phyloP scores from a whole-genome alignment of 2,113 vertebrate genomes.

The Psophia crepitans region DNA sequence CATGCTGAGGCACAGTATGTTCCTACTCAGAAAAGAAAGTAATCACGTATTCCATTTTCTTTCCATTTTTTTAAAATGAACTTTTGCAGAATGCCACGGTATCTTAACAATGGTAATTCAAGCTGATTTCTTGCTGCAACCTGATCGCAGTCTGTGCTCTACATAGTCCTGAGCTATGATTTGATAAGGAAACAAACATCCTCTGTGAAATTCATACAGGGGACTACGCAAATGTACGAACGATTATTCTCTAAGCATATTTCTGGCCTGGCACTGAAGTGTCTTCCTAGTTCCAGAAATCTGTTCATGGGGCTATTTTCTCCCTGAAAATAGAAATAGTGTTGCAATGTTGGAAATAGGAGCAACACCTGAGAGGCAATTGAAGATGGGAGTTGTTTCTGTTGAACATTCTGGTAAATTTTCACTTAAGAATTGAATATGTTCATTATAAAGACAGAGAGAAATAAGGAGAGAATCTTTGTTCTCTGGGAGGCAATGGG shows the following conservation, averaged over 20 bases:
- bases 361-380: rapidly evolving
- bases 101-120: not conserved
- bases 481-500: not conserved
- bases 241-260: not conserved
- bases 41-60: not conserved
- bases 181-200: not conserved
- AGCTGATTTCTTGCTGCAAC: not conserved
- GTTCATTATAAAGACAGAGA: not conserved
- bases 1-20: not conserved
- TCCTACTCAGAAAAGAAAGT: not conserved
- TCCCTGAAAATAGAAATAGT: not conserved
- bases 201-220: not conserved
- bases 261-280: not conserved
- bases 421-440: not conserved
- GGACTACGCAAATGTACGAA: not conserved
- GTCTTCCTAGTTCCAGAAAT: not conserved
- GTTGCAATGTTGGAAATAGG: not conserved
- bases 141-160: not conserved
- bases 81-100: not conserved
- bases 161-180: not conserved
- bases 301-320: not conserved
- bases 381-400: not conserved
- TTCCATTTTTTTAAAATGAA: not conserved
- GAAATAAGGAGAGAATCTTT: not conserved
- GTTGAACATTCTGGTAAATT: not conserved